Base-by-base conservation (phyloP, 1,140 invertebrate species). In the Platyscapa corneri region DNA sequence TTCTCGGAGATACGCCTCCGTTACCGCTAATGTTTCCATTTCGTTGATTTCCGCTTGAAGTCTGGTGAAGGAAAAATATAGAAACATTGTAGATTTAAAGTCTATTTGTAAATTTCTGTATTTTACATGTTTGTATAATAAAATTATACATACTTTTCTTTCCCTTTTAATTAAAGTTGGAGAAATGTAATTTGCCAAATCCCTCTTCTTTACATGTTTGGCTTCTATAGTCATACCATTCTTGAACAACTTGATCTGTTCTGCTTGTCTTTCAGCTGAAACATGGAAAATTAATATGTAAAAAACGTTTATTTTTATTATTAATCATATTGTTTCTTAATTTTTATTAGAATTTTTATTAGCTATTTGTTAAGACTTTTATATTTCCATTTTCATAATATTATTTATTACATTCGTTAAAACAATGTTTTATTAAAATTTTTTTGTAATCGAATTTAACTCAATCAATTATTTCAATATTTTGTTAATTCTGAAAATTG, bases 141-240 rank as follows among this genome's bases (percentile, higher is more conserved):
- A 49, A 18, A 78, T 64, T 20, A 79, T 81, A 76, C 81, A 32
- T 87, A 92, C 91, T 90, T 96, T 96, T 86, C 95, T 95, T 86
- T 97, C 95, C 76, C 95, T 94, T 89, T 95, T 95, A 12, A 97
- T 90, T 60, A 97, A 93, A 10, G 94, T 92, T 27, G 96, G 95
- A 32, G 97, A 95, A 85, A 98, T 92, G 92, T 97, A 98, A 87
- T 95, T 95, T 77, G 94, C 94, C 53, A 98, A 93, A 88, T 97
- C 96, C 93, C 96, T 97, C 84, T 95, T 94, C 72, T 95, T 95
- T 0, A 96, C 96, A 89, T 96, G 95, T 7, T 95, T 94, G 0
- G 95, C 96, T 94, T 99, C 98, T 39, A 99, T 97, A 88, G 96
- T 95, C 97, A 98, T 98, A 16, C 97, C 97, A 75, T 97, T 97